A percentile compares a stretch with the other conserved stretches of the same genome.
These are phyloP conservation scores for Meiosimyza platycephala DNA, from an alignment of 2,888 invertebrate species.

Conservation along the genomic window DNA sequence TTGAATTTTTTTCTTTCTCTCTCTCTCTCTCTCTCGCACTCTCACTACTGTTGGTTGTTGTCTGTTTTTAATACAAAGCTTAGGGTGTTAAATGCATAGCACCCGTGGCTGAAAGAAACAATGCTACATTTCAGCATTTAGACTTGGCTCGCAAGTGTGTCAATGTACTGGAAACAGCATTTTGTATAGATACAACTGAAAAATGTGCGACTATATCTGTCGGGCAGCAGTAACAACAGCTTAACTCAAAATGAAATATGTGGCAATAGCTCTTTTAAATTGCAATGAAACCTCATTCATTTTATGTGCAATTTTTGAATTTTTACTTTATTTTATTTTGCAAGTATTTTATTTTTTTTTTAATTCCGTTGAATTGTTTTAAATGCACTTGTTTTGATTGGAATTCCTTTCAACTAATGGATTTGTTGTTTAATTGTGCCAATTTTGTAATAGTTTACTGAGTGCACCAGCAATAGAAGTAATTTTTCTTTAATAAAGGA, in stretches of 20 bases:
- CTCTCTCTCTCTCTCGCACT: background rate
- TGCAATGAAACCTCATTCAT: constrained; percentile 16
- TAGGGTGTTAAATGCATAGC: constrained; percentile 16
- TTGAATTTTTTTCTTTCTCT: too few relatives aligned
- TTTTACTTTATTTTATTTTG: too few relatives aligned
- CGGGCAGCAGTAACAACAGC: background rate
- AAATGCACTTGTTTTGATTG: background rate
- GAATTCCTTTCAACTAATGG: constrained; percentile 11
- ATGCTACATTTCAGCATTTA: background rate
- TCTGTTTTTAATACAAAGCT: constrained; percentile 4
- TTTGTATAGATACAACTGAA: background rate
- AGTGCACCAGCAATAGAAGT: too few relatives aligned
- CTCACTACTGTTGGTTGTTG: constrained; percentile 4
- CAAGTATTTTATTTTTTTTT: background rate
- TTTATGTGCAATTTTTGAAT: background rate
- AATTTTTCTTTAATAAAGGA: too few relatives aligned
- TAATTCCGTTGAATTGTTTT: background rate
- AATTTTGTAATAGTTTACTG: too few relatives aligned
- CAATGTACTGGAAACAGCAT: background rate
- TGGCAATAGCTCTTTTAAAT: constrained; percentile 3
- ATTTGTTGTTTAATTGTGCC: background rate
- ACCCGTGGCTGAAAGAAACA: background rate
- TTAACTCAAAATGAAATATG: constrained; percentile 20
- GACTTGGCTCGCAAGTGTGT: background rate
- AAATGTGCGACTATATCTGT: background rate